Percentiles rank a stretch among this genome's conserved stretches.
Evolutionary conservation across 2,113 vertebrate species (phyloP).

Genomic region (Psammodynastes pulverulentus): DNA sequence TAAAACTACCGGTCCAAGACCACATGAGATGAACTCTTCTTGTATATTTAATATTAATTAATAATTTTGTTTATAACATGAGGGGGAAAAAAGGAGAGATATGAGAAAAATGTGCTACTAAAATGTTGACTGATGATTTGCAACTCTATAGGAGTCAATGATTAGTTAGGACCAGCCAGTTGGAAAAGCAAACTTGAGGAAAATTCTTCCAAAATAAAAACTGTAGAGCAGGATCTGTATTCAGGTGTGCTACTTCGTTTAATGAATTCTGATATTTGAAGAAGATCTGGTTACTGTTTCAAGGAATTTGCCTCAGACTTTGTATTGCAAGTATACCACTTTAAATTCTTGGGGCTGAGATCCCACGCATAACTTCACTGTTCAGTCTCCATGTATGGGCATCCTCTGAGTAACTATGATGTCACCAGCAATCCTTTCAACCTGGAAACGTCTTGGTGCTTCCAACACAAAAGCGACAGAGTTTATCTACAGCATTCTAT

Average conservation of each 20-base stretch:
- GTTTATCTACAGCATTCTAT: background rate
- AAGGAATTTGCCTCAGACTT: background rate
- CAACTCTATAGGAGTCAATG: background rate
- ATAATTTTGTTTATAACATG: constrained; percentile 26
- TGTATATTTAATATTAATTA: constrained; percentile 22
- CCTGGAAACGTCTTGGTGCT: no score
- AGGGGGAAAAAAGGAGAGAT: constrained; percentile 3
- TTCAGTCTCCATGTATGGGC: background rate
- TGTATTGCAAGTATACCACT: background rate
- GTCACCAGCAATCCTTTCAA: no score
- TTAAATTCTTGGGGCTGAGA: background rate
- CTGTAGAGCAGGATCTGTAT: background rate
- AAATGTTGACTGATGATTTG: background rate
- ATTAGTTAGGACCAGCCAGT: background rate
- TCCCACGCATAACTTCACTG: background rate
- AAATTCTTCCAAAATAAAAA: background rate
- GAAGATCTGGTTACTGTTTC: background rate
- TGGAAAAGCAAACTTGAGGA: background rate
- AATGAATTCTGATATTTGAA: background rate
- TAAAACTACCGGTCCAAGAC: constrained; percentile 1
- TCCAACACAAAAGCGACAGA: no score
- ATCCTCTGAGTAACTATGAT: no score
- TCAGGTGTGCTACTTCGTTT: background rate
- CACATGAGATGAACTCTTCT: constrained; percentile 29
- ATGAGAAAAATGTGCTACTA: constrained; percentile 15